Evolutionary conservation across 2,888 invertebrate genomes (phyloP).

Genomic region (Clanis bilineata): DNA sequence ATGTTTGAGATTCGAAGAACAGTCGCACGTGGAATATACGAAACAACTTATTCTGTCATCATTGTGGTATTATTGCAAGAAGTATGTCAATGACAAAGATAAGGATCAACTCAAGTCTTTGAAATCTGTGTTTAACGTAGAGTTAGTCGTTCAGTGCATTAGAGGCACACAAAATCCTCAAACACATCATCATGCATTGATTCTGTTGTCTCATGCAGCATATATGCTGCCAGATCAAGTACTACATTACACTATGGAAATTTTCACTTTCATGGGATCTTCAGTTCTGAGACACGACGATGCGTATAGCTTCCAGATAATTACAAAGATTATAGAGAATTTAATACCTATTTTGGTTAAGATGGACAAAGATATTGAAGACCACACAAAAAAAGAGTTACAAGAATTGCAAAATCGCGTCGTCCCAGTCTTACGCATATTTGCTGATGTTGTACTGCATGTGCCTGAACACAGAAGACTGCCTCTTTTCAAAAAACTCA

Average conservation of each 20-base stretch:
- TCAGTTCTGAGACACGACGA: conserved; percentile 96
- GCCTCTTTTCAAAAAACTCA: conserved; percentile 89
- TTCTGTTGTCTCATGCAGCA: conserved; percentile 91
- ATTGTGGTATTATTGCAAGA: conserved; percentile 87
- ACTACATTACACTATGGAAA: conserved; percentile 95
- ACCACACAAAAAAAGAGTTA: conserved; percentile 58
- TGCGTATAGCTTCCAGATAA: conserved; percentile 96
- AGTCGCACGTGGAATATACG: conserved; percentile 91
- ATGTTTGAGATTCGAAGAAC: conserved; percentile 91
- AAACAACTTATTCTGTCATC: conserved; percentile 93
- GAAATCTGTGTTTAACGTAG: conserved; percentile 84
- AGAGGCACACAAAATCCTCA: conserved; percentile 96
- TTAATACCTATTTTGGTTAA: conserved; percentile 92
- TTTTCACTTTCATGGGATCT: conserved; percentile 99
- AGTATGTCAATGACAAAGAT: conserved; percentile 71
- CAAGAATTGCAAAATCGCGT: conserved; percentile 73
- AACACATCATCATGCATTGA: conserved; percentile 96
- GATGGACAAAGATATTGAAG: conserved; percentile 60
- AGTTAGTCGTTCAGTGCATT: conserved; percentile 93
- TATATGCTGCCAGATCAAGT: conserved; percentile 91
- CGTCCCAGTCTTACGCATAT: conserved; percentile 90
- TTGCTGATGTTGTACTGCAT: conserved; percentile 94
- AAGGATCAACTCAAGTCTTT: conserved; percentile 66
- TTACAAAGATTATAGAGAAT: conserved; percentile 93
- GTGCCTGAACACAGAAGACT: conserved; percentile 95